Evolutionary conservation across 2,797 vertebrate genomes (phyloP), one percentile per base, ranked within the genome.

Genomic region (Mormyrops attenuatus): DNA sequence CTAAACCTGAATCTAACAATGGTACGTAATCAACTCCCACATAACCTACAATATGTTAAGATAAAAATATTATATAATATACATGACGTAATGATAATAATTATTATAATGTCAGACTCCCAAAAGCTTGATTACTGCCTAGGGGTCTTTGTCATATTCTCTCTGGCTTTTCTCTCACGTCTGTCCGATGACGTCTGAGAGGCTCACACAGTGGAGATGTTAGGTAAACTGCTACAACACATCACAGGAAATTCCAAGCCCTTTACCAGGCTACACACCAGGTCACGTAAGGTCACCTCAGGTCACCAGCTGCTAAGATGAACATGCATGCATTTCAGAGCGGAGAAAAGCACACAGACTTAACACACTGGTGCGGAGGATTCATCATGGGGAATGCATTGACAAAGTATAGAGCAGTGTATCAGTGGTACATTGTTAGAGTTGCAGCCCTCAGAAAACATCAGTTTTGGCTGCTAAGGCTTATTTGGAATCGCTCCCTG

Each of bases 281-380:
- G 90, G 92, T 93, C 91, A 91, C 89, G 90, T 93, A n/a, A 92
- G 92, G 93, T 90, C 90, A 34, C 9, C 30, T 52, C 52, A 34
- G 30, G 13, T 85, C 22, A 15, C 41, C 66, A 38, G 30, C 30
- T 5, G 50, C 49, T 90, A 80, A 89, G 41, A 0, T 34, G 22
- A 26, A 77, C 3, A 34, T 8, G 34, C 5, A 77, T 30, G 22
- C 5, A 34, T 38, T 38, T 38, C 22, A 38, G 26, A 77, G 11
- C 15, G 2, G 41, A 8, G 30, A 73, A 50, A 50, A 73, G 2
- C 41, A 90, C 53, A 82, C 89, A 22, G 66, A 60, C 50, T 66
- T 15, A 20, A 50, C 82, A 49, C 47, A 50, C 17, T 20, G 13
- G 20, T 44, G 41, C 9, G 0, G 8, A 22, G 44, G 30, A 38